These are phyloP conservation scores for Phaedon cochleariae DNA, from an alignment of 2,888 invertebrate species.

Conservation along the genomic window DNA sequence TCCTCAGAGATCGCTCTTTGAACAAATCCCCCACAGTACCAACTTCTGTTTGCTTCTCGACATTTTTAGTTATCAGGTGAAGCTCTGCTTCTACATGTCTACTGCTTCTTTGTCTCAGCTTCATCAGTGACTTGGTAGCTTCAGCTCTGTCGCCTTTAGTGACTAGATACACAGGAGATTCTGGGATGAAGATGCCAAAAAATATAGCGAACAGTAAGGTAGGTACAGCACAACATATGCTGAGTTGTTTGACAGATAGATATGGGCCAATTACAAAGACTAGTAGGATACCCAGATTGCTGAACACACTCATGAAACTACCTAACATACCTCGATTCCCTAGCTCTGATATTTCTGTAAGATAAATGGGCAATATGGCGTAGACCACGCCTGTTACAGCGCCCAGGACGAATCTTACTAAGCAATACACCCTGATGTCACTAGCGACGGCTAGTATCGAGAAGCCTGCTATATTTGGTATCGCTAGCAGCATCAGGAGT, in stretches of 20 bases:
- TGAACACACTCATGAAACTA: conserved; percentile 59
- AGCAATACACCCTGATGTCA: conserved; percentile 58
- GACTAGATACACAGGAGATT: conserved; percentile 47
- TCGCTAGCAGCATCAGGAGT: conserved; percentile 68
- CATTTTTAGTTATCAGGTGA: conserved; percentile 13
- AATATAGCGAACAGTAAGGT: conserved; percentile 39
- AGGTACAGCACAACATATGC: conserved; percentile 42
- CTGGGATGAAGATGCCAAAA: conserved; percentile 43
- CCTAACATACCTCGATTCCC: conserved; percentile 77
- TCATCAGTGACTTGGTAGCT: conserved; percentile 66
- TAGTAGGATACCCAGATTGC: conserved; percentile 42
- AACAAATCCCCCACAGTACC: conserved; percentile 29
- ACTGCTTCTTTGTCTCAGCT: conserved; percentile 29
- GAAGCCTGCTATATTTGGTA: conserved; percentile 69
- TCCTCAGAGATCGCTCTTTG: conserved; percentile 30
- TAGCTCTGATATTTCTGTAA: conserved; percentile 84
- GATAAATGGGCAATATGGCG: conserved; percentile 82
- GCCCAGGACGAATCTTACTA: conserved; percentile 69
- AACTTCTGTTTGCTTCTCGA: conserved; percentile 27
- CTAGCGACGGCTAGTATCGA: conserved; percentile 40
- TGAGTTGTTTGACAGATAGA: conserved; percentile 40
- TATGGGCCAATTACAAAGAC: conserved; percentile 45
- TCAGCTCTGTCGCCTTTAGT: conserved; percentile 65
- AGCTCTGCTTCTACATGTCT: conserved; percentile 34
- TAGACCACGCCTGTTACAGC: conserved; percentile 73